Percentiles rank a stretch among this genome's conserved stretches.
Conservation (phyloP, 2,888 invertebrate genomes). For the Apotomis turbidana region DNA sequence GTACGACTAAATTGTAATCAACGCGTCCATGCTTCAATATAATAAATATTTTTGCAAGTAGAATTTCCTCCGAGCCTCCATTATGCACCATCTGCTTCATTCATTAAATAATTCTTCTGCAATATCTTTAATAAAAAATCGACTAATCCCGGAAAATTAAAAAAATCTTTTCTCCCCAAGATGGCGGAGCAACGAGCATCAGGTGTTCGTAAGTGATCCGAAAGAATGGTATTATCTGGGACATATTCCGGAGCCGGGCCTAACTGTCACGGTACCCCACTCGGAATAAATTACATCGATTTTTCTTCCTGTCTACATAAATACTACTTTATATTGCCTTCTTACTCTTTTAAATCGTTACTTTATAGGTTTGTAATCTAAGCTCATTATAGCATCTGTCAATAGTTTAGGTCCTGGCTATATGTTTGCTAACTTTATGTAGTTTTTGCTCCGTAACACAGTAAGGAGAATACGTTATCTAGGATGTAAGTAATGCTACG, state of each 20-base stretch:
- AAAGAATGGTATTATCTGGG: constrained; percentile 74
- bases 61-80: background rate
- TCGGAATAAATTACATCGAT: constrained; percentile 74
- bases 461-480: background rate
- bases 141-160: constrained; percentile 58
- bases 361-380: constrained; percentile 27
- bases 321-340: constrained; percentile 31
- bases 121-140: constrained; percentile 43
- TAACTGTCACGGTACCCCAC: constrained; percentile 60
- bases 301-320: constrained; percentile 34
- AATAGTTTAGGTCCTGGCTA: constrained; percentile 16
- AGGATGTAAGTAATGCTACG: background rate
- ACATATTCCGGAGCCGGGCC: constrained; percentile 73
- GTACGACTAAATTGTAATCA: background rate
- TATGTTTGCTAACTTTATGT: constrained; percentile 11
- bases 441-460: background rate
- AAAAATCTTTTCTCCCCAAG: constrained; percentile 51
- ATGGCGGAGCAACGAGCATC: constrained; percentile 68
- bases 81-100: constrained; percentile 23
- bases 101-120: constrained; percentile 13
- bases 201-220: constrained; percentile 77
- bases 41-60: background rate
- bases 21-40: no score
- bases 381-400: constrained; percentile 18
- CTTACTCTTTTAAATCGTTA: constrained; percentile 22